Base-by-base conservation (phyloP, 2,113 vertebrate genomes). In the Trinectes maculatus region DNA sequence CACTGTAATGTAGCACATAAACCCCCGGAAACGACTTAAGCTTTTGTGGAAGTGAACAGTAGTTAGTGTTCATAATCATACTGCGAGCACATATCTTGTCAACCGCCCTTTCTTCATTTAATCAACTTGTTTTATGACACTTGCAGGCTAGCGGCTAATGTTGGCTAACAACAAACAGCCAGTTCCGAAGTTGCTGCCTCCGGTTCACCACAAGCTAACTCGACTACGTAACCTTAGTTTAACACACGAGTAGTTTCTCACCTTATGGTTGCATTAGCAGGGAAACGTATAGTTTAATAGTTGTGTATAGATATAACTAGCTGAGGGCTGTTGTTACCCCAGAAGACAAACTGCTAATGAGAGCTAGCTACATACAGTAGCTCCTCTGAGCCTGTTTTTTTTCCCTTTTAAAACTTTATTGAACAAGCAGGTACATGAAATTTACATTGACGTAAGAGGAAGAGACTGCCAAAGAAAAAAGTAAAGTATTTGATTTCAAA, bases 101-200 rank as follows among this genome's bases (percentile, higher is more conserved):
- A 62, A 3, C n/a, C 2, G 15, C 12, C 29, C 0, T 39, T 21
- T 60, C 2, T 15, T 24, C 1, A 10, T 21, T 11, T 54, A 53
- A 63, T 36, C 28, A 54, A 76, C 55, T 81, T 75, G 61, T 52
- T 46, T 25, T 22, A 6, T 22, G 40, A 67, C 61, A 62, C 57
- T 70, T 26, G 10, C 24, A 57, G 34, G 47, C 59, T 74, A 65
- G 49, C 62, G 22, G 82, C 80, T 83, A 78, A 74, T 40, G 77
- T 10, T 37, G 67, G 84, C 79, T 81, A 82, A 77, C 66, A 82
- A 74, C 75, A 80, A 47, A 48, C 82, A 86, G 60, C 76, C 16
- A 34, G 12, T 52, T 77, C 36, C 34, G 71, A 84, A 89, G 85
- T 80, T 78, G 9, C 58, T n/a, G n/a, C n/a, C n/a, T n/a, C 18